Conservation (phyloP, 2,888 invertebrate species). For the Cephus rjabovi region DNA sequence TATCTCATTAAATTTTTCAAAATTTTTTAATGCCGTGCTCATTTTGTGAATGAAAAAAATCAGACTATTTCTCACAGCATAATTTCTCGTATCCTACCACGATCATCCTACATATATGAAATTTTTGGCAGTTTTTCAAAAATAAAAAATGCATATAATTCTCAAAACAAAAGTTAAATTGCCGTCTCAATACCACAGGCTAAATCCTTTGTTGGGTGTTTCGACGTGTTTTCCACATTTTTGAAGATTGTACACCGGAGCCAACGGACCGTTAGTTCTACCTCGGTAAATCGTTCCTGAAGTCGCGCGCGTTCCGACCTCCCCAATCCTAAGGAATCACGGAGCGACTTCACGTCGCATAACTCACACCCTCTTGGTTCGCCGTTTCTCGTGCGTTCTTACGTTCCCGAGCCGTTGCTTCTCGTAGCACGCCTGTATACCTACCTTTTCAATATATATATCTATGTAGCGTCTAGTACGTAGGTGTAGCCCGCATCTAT, state of each 20-base stretch:
- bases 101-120: neutral
- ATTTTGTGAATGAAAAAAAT: neutral
- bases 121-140: neutral
- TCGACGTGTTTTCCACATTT: neutral
- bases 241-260: neutral
- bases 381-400: conserved; percentile 1
- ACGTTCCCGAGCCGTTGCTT: conserved; percentile 1
- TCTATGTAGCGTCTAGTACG: neutral
- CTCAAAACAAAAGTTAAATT: neutral
- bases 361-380: conserved; percentile 3
- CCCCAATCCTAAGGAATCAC: neutral
- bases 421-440: neutral
- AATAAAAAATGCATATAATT: neutral
- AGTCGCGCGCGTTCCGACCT: conserved; percentile 2
- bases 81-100: neutral
- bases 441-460: neutral
- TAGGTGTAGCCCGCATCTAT: conserved; percentile 1
- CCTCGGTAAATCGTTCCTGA: conserved; percentile 8
- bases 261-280: conserved; percentile 1
- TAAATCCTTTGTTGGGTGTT: neutral
- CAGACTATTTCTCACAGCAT: neutral
- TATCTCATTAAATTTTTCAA: too few relatives aligned
- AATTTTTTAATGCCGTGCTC: too few relatives aligned
- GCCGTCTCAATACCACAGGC: neutral
- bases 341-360: neutral